Evolutionary conservation across 2,113 vertebrate species (phyloP), one percentile per base, ranked within the genome.

Genomic region (Salvelinus fontinalis): DNA sequence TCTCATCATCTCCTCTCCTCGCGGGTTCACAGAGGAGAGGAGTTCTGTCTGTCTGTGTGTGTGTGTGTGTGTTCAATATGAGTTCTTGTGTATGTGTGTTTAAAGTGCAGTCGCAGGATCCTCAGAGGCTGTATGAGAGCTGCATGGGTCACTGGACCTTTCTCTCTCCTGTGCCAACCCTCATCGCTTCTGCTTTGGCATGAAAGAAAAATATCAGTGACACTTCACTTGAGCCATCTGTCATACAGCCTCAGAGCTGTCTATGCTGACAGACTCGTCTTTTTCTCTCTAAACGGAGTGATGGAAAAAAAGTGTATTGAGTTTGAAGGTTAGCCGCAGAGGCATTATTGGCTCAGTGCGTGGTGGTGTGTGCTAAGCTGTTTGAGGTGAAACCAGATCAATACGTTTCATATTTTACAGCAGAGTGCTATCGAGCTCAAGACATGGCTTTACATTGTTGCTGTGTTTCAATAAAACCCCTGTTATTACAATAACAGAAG

Each of bases 381-480:
- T 87, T 86, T 79, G 34, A 90, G 83, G 87, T 83, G 89, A 89
- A 92, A 81, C 85, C 70, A 73, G 86, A 93, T 94, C 92, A 84
- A 94, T 94, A 90, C 75, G 86, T 91, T 92, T 94, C 87, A 92
- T 93, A 91, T 93, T 92, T 88, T 75, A 71, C 82, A 66, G 81
- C 85, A 78, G 84, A 90, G 89, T 86, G 85, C 79, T 92, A 94
- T 93, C 87, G 92, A 94, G 91, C 88, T 79, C 57, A 69, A 48
- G 78, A 77, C 79, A 14, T 26, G 73, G 66, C 59, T 82, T 83
- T 84, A 62, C 79, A 72, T 73, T 80, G 82, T 27, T 18, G 9
- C 14, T 48, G 70, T 65, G 77, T 84, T 78, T 75, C 73, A 79
- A 26, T 44, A 31, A 48, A 24, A 66, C 57, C 39, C 20, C 59